These are phyloP conservation scores for Dendrolimus punctatus DNA, from an alignment of 1,140 invertebrate genomes.

Conservation along the genomic window DNA sequence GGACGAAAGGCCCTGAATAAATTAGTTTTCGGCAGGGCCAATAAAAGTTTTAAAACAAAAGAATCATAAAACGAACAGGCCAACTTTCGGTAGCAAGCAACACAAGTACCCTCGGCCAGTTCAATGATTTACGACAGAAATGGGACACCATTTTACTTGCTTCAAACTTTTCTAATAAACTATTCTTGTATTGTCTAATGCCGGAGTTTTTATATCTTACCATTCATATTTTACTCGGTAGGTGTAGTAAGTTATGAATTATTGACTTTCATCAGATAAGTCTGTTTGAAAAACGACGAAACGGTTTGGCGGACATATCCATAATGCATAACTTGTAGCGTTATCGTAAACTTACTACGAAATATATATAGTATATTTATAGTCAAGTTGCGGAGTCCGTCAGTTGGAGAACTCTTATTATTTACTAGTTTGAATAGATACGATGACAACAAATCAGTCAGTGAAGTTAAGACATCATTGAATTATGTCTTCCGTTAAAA, in stretches of 20 bases:
- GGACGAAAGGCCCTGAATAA: constrained; percentile 55
- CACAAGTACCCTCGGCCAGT: constrained; percentile 26
- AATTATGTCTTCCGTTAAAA: too few relatives aligned
- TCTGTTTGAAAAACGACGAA: too few relatives aligned
- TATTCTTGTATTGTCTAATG: constrained; percentile 48
- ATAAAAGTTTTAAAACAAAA: constrained; percentile 71
- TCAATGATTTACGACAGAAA: constrained; percentile 57
- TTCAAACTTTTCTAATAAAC: constrained; percentile 56
- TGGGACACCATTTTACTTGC: constrained; percentile 43
- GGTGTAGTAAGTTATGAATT: constrained; percentile 16
- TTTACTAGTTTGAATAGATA: too few relatives aligned
- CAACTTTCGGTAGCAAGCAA: constrained; percentile 56
- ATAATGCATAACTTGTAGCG: too few relatives aligned
- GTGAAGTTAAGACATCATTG: too few relatives aligned
- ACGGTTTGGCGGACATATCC: too few relatives aligned
- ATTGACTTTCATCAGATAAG: too few relatives aligned
- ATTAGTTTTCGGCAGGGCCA: constrained; percentile 62
- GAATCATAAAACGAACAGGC: constrained; percentile 63
- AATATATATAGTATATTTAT: too few relatives aligned
- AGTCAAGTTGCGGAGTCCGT: too few relatives aligned
- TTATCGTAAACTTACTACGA: too few relatives aligned
- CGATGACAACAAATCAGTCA: too few relatives aligned
- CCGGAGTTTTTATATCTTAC: constrained; percentile 29
- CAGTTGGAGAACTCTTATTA: too few relatives aligned
- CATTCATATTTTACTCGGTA: constrained; percentile 13